Evolutionary conservation across 2,888 invertebrate genomes (phyloP).

Genomic region (Scaptomyza flava): DNA sequence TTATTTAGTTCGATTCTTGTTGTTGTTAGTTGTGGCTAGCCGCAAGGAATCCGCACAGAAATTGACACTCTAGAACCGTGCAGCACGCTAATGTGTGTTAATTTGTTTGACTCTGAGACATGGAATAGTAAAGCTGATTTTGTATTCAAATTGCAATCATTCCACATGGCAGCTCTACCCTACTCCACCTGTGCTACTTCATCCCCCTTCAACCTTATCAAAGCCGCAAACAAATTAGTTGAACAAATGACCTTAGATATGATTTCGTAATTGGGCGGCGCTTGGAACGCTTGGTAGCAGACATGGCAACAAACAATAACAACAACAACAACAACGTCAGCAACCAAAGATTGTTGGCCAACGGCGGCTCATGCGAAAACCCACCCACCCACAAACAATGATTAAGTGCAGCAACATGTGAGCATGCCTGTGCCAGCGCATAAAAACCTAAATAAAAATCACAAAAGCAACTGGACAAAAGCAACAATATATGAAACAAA

Average conservation of each 20-base stretch:
- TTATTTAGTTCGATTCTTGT: conserved; percentile 7
- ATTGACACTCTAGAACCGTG: conserved; percentile 25
- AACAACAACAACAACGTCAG: conserved; percentile 17
- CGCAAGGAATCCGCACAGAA: conserved; percentile 41
- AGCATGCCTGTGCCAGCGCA: conserved; percentile 61
- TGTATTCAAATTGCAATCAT: conserved; percentile 55
- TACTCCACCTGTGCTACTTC: background rate
- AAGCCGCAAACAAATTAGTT: conserved; percentile 73
- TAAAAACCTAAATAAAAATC: conserved; percentile 45
- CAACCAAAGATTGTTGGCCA: conserved; percentile 57
- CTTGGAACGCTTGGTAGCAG: conserved; percentile 39
- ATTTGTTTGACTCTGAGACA: conserved; percentile 61
- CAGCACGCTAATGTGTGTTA: conserved; percentile 54
- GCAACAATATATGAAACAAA: conserved; percentile 27
- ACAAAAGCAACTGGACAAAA: conserved; percentile 41
- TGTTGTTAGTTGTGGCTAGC: conserved; percentile 20
- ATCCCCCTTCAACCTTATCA: conserved; percentile 25
- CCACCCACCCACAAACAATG: conserved; percentile 76
- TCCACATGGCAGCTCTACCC: conserved; percentile 16
- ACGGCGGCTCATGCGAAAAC: conserved; percentile 72
- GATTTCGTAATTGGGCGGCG: conserved; percentile 76
- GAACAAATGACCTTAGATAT: conserved; percentile 82
- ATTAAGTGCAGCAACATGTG: conserved; percentile 77
- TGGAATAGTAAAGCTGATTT: conserved; percentile 21
- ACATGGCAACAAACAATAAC: conserved; percentile 28